Evolutionary conservation across 1,140 invertebrate species (phyloP), one percentile per base, ranked within the genome.

Genomic region (Adoxophyes honmai): DNA sequence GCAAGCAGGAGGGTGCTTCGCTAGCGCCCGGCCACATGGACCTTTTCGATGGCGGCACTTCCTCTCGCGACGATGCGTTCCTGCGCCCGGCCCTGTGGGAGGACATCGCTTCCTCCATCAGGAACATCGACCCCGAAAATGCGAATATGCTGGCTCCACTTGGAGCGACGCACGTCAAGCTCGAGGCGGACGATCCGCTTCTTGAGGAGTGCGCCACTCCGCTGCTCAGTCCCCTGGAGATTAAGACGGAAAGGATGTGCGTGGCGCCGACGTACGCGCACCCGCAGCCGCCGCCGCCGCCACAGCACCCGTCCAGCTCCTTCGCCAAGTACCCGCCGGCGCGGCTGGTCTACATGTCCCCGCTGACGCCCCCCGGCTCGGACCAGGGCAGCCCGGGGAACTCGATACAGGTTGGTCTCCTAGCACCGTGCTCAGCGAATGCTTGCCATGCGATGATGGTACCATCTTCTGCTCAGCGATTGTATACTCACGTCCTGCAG

Each of bases 51-150:
- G 79, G 83, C 33, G 81, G 86, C 38, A 86, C 87, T 33, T 89
- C 84, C 56, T 90, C 90, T 64, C 92, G 94, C 77, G 95, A 96
- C 80, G 95, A 96, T 88, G 94, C 94, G 36, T 96, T 95, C 84
- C 91, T 95, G 62, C 92, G 94, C 70, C 95, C 95, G 7, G 93
- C 93, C 10, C 90, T 96, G 5, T 97, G 96, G 95, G 95, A 97
- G 83, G 95, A 96, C 89, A 96, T 97, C 77, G 94, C 95, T 42
- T 95, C 94, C 73, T 96, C 94, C 68, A 96, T 97, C 78, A 93
- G 95, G 70, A 96, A 96, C 81, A 93, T 96, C 64, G 95, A 96
- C 78, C 95, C 95, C 10, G 95, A 96, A 78, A 96, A 96, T 77
- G 94, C 95, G n/a, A 94, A 95, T 75, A 95, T 96, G 94, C 88